Percentiles rank a stretch among this genome's conserved stretches.
These are phyloP conservation scores for Nycticebus coucang DNA, from an alignment of 2,113 vertebrate species.

Conservation along the genomic window DNA sequence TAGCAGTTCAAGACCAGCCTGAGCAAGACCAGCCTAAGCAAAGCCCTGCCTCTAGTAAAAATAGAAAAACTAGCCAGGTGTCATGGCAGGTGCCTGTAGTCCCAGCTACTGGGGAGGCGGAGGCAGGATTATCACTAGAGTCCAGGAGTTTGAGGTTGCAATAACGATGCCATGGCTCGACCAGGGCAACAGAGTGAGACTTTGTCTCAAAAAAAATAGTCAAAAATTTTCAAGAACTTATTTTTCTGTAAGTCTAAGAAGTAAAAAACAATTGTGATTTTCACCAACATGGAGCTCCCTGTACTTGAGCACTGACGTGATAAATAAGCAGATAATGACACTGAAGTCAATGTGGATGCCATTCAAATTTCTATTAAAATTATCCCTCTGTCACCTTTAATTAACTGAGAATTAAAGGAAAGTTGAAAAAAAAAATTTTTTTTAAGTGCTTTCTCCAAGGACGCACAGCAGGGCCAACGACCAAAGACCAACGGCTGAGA, in stretches of 20 bases:
- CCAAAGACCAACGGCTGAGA: not conserved
- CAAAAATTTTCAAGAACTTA: not conserved
- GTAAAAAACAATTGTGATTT: not conserved
- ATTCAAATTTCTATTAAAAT: not conserved
- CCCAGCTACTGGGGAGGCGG: too few species aligned
- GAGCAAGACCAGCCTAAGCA: too few species aligned
- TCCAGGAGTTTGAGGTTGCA: too few species aligned
- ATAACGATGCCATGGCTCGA: too few species aligned
- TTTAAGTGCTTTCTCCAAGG: not conserved
- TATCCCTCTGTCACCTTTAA: not conserved
- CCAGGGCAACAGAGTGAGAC: too few species aligned
- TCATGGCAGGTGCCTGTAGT: too few species aligned
- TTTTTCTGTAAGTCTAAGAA: constrained; percentile 38
- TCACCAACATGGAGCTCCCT: not conserved
- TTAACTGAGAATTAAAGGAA: not conserved
- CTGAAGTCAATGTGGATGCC: not conserved
- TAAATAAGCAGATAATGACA: constrained; percentile 9
- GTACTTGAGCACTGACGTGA: not conserved
- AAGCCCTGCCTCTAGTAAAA: too few species aligned
- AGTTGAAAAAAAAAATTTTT: constrained; percentile 10
- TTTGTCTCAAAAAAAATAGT: too few species aligned
- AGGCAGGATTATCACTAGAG: too few species aligned
- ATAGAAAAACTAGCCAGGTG: too few species aligned
- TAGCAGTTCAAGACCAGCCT: too few species aligned
- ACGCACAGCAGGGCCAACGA: not conserved